These are phyloP conservation scores for Tetanocera ferruginea DNA, from an alignment of 2,888 invertebrate genomes.

Conservation along the genomic window DNA sequence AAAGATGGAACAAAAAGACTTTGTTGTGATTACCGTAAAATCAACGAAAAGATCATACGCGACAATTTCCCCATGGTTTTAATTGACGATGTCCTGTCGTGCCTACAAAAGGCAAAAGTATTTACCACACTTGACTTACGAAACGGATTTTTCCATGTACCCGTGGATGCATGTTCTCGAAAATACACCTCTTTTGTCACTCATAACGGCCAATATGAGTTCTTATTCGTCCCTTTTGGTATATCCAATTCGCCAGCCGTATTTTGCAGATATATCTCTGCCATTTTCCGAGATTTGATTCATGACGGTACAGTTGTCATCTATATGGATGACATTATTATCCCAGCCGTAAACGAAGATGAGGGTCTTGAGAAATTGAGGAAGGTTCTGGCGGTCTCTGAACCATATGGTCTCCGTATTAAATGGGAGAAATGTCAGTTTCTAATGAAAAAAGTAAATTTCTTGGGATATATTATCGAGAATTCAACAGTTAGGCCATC, in stretches of 20 bases:
- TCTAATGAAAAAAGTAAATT: too few species aligned
- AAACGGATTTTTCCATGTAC: slow-evolving; percentile 52
- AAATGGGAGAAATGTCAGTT: too few species aligned
- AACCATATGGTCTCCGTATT: background rate
- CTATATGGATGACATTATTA: background rate
- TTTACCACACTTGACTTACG: slow-evolving; percentile 50
- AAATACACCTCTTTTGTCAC: slow-evolving; percentile 53
- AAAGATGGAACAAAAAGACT: slow-evolving; percentile 45
- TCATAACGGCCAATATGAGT: slow-evolving; percentile 51
- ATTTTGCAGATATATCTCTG: background rate
- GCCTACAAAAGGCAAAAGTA: slow-evolving; percentile 45
- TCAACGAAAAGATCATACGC: slow-evolving; percentile 48
- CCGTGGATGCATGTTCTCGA: slow-evolving; percentile 46
- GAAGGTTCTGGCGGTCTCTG: background rate
- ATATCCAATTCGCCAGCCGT: slow-evolving; percentile 26
- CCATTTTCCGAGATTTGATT: background rate
- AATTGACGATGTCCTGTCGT: slow-evolving; percentile 47
- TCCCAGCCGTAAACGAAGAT: background rate
- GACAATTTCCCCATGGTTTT: slow-evolving; percentile 48
- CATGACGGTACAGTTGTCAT: background rate
- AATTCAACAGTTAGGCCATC: too few species aligned
- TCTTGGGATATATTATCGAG: too few species aligned
- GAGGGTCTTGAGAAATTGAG: background rate
- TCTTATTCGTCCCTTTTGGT: slow-evolving; percentile 50
- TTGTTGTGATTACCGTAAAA: slow-evolving; percentile 54